Evolutionary conservation across 2,888 invertebrate species (phyloP).

Genomic region (Drosophila falleni): DNA sequence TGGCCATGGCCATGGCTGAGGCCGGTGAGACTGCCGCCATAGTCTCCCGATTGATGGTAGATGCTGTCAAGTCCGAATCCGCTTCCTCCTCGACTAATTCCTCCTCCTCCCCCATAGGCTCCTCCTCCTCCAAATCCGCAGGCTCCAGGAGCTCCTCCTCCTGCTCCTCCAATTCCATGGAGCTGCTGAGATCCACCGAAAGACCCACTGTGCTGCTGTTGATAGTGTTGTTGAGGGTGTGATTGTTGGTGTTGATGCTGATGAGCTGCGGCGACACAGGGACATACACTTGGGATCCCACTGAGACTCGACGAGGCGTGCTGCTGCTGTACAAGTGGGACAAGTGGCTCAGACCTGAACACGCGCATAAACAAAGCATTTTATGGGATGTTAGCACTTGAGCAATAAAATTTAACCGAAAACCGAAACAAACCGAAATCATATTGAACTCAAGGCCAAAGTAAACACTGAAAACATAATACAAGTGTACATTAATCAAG

Average conservation of each 20-base stretch:
- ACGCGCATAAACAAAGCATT: constrained; percentile 55
- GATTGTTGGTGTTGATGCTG: constrained; percentile 82
- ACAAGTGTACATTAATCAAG: background rate
- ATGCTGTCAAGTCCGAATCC: constrained; percentile 86
- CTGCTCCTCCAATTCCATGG: constrained; percentile 86
- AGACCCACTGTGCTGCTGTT: constrained; percentile 84
- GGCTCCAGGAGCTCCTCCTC: constrained; percentile 73
- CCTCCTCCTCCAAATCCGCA: constrained; percentile 81
- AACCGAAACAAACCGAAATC: constrained; percentile 54
- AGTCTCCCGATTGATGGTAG: constrained; percentile 87
- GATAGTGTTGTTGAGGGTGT: constrained; percentile 79
- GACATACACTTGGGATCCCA: constrained; percentile 86
- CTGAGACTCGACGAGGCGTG: constrained; percentile 86
- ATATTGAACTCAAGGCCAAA: constrained; percentile 44
- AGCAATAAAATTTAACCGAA: constrained; percentile 15
- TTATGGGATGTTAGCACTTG: constrained; percentile 38
- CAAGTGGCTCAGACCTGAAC: constrained; percentile 85
- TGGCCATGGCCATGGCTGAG: constrained; percentile 78
- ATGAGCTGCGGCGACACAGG: constrained; percentile 85
- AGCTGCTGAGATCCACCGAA: constrained; percentile 86
- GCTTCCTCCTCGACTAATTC: constrained; percentile 85
- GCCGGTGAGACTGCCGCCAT: constrained; percentile 81
- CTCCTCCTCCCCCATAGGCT: constrained; percentile 82
- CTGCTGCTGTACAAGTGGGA: constrained; percentile 85
- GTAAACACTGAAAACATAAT: constrained; percentile 49